Conservation (phyloP, 2,888 invertebrate genomes). For the Melanostoma mellinum region DNA sequence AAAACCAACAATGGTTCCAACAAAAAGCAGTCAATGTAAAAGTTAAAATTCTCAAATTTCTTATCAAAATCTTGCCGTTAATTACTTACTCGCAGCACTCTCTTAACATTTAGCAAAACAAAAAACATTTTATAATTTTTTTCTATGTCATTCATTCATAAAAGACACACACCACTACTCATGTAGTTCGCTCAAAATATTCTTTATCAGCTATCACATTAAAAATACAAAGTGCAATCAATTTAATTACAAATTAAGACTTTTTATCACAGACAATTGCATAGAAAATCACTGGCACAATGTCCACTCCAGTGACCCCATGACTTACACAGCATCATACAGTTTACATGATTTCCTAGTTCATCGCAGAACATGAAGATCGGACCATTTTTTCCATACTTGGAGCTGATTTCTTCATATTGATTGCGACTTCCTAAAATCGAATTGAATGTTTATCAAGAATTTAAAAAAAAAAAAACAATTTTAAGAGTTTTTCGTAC, state of each 20-base stretch:
- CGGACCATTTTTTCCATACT: conserved; percentile 73
- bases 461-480: conserved; percentile 5
- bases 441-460: not conserved
- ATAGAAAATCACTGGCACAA: conserved; percentile 76
- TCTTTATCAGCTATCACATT: conserved; percentile 29
- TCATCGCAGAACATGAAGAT: conserved; percentile 75
- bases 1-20: too few relatives aligned
- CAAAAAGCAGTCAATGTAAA: too few relatives aligned
- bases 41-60: too few relatives aligned
- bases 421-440: conserved; percentile 74
- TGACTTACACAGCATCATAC: conserved; percentile 75
- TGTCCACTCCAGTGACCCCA: conserved; percentile 74
- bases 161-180: not conserved
- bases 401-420: conserved; percentile 74
- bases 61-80: too few relatives aligned
- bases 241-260: conserved; percentile 29
- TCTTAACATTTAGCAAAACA: too few relatives aligned
- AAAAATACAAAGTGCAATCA: conserved; percentile 41
- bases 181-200: not conserved
- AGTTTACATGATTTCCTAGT: conserved; percentile 76
- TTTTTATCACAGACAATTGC: conserved; percentile 72
- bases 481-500: conserved; percentile 12
- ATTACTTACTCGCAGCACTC: too few relatives aligned
- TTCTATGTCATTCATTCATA: not conserved
- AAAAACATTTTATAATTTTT: not conserved